phyloP scores from a whole-genome alignment of 2,113 vertebrate species.

The Atherinomorus stipes region DNA sequence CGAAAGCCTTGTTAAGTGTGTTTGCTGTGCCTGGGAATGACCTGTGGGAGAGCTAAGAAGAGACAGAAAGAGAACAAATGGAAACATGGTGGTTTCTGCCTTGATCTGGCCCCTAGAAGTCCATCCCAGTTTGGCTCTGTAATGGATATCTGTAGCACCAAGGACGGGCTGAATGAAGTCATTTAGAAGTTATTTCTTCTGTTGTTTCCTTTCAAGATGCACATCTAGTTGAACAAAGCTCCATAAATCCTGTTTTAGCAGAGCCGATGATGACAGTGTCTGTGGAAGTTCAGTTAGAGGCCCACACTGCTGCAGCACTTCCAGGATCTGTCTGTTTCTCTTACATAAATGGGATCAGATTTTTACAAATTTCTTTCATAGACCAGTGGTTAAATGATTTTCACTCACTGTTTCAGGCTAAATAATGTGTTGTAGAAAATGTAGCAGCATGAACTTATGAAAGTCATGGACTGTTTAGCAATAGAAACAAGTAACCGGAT shows the following conservation, averaged over 20 bases:
- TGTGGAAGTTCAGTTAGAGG: neutral
- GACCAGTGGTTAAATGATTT: neutral
- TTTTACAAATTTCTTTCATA: neutral
- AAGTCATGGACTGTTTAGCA: conserved; percentile 40
- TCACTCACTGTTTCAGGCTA: conserved; percentile 7
- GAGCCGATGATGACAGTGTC: conserved; percentile 29
- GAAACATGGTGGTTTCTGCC: conserved; percentile 72
- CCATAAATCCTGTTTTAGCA: conserved; percentile 36
- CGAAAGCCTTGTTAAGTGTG: conserved; percentile 61
- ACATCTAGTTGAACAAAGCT: conserved; percentile 57
- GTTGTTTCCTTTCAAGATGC: conserved; percentile 57
- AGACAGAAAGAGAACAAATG: conserved; percentile 58
- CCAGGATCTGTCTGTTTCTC: neutral
- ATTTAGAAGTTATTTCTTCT: conserved; percentile 57
- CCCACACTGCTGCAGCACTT: neutral
- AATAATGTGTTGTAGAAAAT: conserved; percentile 18
- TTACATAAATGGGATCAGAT: neutral
- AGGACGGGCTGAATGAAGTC: conserved; percentile 49
- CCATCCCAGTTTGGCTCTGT: conserved; percentile 60
- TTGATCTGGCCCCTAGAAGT: conserved; percentile 65
- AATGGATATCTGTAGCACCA: conserved; percentile 59
- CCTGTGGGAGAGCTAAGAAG: conserved; percentile 47
- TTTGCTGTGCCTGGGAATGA: conserved; percentile 62
- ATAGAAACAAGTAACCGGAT: conserved; percentile 22
- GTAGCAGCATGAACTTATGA: conserved; percentile 29